Evolutionary conservation across 1,140 invertebrate species (phyloP), one percentile per base, ranked within the genome.

Genomic region (Lucilia sericata): DNA sequence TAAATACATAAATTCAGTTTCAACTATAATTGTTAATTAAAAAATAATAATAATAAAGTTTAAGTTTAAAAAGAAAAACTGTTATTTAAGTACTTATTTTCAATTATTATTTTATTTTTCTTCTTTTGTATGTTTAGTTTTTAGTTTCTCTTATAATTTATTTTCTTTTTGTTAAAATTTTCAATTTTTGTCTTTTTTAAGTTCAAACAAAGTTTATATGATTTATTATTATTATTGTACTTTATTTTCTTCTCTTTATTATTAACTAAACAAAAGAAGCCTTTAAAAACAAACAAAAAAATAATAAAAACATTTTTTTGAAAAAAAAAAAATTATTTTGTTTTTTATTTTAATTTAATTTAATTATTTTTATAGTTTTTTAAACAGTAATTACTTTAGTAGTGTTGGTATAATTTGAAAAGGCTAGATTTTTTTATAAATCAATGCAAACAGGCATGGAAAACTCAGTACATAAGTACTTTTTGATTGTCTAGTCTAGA

Each of bases 61-160:
- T 42, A 42, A 42, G 30, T n/a, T 74, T 1, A n/a, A 74, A 21
- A 74, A 88, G 19, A 70, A 55, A 55, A 83, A 87, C 25, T 88
- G 88, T 88, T 78, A 88, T 85, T 88, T 88, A 88, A 88, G 88
- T 88, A 88, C 88, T 88, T 88, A 78, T 36, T 88, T 88, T 88
- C n/a, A 21, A 55, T 55, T 14, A 42, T 55, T 55, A 60, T 60
- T 60, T 60, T 17, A 60, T 60, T 60, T 60, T 60, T 60, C 55
- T 60, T 30, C 14, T 60, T 60, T 60, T 60, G 13, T 60, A n/a
- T 17, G 14, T 60, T 17, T 60, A 7, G n/a, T 17, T 60, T 60
- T 30, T 30, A 30, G 3, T 2, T 30, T 30, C 42, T 8, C 10
- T 60, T 60, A 60, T 60, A n/a, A 60, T 60, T 60, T n/a, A 2